Conservation (phyloP, 2,797 vertebrate genomes). For the Mareca penelope region DNA sequence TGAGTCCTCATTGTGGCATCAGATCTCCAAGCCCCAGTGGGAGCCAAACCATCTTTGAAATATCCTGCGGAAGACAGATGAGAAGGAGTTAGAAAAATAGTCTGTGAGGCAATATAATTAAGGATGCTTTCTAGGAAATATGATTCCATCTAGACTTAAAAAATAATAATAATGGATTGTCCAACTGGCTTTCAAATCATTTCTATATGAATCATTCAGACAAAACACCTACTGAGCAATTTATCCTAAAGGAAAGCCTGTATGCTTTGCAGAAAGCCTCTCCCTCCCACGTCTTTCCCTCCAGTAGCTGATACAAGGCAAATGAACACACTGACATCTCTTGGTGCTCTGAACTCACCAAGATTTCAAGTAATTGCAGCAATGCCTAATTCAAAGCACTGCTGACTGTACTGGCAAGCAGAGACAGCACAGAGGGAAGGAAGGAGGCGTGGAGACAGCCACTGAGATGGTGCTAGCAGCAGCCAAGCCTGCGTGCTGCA, state of each 20-base stretch:
- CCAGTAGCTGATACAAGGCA: not conserved
- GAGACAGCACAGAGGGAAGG: not conserved
- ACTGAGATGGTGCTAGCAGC: not conserved
- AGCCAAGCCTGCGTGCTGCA: conserved; percentile 17
- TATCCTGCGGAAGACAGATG: conserved; percentile 60
- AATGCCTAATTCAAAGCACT: not conserved
- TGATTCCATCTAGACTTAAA: not conserved
- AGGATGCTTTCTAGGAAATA: not conserved
- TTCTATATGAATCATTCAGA: not conserved
- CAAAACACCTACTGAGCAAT: not conserved
- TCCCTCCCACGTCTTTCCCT: not conserved
- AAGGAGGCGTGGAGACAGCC: not conserved
- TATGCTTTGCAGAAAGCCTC: not conserved
- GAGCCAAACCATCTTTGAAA: conserved; percentile 86
- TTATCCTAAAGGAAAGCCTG: not conserved
- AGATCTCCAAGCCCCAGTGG: conserved; percentile 79
- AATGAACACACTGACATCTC: not conserved
- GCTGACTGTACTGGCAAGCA: not conserved
- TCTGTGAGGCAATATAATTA: not conserved
- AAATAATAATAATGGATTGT: rapidly evolving
- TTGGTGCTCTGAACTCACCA: not conserved
- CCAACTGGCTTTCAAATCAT: not conserved
- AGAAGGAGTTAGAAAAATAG: conserved; percentile 26
- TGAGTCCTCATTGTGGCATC: conserved; percentile 96
- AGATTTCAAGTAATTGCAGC: not conserved